Evolutionary conservation across 2,113 vertebrate species (phyloP).

Genomic region (Antennarius striatus): DNA sequence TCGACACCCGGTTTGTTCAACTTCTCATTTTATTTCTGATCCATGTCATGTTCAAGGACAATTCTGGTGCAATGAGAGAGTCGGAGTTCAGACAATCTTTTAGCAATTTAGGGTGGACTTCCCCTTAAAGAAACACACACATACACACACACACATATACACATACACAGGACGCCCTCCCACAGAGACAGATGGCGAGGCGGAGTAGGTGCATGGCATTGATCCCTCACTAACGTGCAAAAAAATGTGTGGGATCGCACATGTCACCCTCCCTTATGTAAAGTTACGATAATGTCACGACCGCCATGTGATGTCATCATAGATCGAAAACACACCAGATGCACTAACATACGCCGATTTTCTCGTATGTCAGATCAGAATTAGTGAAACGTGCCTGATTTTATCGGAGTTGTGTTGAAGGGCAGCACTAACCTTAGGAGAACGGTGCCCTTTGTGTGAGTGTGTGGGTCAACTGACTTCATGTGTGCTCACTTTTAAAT

Average conservation of each 20-base stretch:
- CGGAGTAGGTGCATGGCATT: background rate
- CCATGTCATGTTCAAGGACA: constrained; percentile 17
- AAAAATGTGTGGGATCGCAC: background rate
- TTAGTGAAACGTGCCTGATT: background rate
- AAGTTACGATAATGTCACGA: constrained; percentile 4
- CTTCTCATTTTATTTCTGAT: background rate
- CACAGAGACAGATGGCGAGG: background rate
- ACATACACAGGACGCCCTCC: background rate
- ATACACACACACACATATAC: background rate
- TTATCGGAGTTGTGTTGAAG: constrained; percentile 34
- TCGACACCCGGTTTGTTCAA: background rate
- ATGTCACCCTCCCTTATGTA: constrained; percentile 16
- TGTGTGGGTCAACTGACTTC: background rate
- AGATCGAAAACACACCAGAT: background rate
- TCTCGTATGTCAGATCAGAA: background rate
- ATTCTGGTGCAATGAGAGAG: background rate
- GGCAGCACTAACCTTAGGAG: constrained; percentile 42
- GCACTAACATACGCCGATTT: background rate
- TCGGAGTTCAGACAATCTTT: too few species aligned
- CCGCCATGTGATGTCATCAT: constrained; percentile 5
- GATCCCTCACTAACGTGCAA: constrained; percentile 21
- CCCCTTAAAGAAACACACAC: background rate
- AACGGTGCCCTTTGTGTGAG: constrained; percentile 30
- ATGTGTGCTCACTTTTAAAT: constrained; percentile 6
- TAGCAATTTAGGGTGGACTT: background rate